phyloP scores from a whole-genome alignment of 2,888 invertebrate genomes.

The Toxonevra muliebris region DNA sequence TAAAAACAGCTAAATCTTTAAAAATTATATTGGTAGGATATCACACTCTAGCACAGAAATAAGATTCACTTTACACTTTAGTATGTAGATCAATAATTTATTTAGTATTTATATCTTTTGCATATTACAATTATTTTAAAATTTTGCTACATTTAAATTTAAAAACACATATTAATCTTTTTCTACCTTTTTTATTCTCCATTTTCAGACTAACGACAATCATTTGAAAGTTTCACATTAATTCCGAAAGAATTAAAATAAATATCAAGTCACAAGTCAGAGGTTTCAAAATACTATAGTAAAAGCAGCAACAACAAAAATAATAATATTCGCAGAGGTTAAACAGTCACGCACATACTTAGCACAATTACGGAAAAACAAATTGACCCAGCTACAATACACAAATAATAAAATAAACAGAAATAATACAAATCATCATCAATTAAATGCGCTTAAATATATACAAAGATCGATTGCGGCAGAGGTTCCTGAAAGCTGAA shows the following conservation, averaged over 20 bases:
- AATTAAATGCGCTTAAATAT: not conserved
- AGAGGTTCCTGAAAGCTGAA: not conserved
- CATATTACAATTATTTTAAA: not conserved
- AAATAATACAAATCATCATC: slow-evolving; percentile 30
- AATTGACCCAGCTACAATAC: no score
- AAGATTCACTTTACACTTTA: no score
- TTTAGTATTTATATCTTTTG: slow-evolving; percentile 15
- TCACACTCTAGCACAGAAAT: no score
- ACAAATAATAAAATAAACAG: slow-evolving; percentile 10
- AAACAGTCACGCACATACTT: no score
- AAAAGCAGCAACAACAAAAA: slow-evolving; percentile 20
- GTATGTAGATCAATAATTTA: no score
- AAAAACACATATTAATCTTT: no score
- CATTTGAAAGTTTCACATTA: slow-evolving; percentile 34
- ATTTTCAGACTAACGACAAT: slow-evolving; percentile 37
- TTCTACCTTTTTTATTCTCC: no score
- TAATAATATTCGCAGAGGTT: not conserved
- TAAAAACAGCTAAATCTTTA: no score
- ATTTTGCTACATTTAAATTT: no score
- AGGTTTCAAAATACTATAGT: slow-evolving; percentile 12
- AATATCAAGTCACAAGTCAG: slow-evolving; percentile 4
- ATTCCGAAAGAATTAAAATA: slow-evolving; percentile 5
- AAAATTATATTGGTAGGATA: no score
- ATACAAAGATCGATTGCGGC: no score
- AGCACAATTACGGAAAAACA: no score